Conservation (phyloP, 53 echinoderm and acorn worm species). For the Henricia sp. region DNA sequence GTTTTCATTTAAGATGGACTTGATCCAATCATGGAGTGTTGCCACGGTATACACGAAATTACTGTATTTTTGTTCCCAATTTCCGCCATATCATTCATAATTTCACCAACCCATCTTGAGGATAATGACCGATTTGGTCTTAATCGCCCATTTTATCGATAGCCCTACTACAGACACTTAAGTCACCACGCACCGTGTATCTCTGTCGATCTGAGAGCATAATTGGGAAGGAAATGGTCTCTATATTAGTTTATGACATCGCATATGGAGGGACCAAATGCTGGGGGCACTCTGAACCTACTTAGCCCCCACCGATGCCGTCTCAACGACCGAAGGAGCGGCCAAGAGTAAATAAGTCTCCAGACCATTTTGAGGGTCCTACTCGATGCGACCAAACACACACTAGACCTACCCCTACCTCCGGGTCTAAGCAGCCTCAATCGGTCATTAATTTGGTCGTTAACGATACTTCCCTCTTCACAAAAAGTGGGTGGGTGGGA, state of each 20-base stretch:
- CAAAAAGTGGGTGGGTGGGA: too few species aligned
- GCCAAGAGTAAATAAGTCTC: conserved; percentile 35
- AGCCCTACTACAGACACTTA: conserved; percentile 45
- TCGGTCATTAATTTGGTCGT: conserved; percentile 33
- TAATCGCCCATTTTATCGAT: conserved; percentile 52
- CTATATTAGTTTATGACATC: background rate
- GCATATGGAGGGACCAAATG: conserved; percentile 8
- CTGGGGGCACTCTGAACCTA: background rate
- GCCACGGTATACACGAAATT: conserved; percentile 7
- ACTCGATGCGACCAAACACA: conserved; percentile 37
- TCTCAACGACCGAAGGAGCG: conserved; percentile 5
- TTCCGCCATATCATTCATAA: background rate
- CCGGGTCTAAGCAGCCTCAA: background rate
- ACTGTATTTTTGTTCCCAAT: background rate
- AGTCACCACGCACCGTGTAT: conserved; percentile 16
- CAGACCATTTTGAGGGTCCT: background rate
- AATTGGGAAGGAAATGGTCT: conserved; percentile 5
- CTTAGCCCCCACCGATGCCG: background rate
- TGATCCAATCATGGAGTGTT: background rate
- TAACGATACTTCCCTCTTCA: conserved; percentile 56
- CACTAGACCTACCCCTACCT: background rate
- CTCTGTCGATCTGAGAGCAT: background rate
- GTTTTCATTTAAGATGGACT: background rate
- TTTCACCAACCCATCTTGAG: background rate
- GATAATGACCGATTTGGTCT: background rate